phyloP scores from a whole-genome alignment of 2,113 vertebrate species.

The Natator depressus region DNA sequence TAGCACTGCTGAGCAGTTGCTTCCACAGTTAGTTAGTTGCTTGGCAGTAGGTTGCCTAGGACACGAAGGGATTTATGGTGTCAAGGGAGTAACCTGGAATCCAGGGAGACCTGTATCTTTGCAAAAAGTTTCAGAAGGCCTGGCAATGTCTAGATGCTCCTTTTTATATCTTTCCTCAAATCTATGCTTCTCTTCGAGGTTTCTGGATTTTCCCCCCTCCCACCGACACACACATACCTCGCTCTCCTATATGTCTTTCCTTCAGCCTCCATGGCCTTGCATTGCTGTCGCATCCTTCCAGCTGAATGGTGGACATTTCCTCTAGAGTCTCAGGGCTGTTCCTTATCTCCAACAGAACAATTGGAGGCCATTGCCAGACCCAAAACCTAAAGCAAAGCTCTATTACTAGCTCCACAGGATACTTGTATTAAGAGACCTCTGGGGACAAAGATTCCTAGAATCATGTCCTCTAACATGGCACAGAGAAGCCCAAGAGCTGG shows the following conservation, averaged over 20 bases:
- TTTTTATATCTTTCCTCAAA: neutral
- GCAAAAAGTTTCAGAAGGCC: accelerated
- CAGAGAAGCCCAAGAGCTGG: neutral
- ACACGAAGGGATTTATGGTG: neutral
- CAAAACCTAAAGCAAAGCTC: neutral
- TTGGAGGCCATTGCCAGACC: neutral
- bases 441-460: neutral
- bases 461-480: neutral
- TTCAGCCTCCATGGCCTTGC: neutral
- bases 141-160: neutral
- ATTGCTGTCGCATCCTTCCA: neutral
- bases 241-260: neutral
- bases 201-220: neutral
- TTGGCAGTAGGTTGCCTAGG: neutral
- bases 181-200: neutral
- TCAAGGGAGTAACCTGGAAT: neutral
- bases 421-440: neutral
- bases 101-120: neutral
- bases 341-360: neutral
- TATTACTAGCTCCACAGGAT: neutral
- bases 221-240: too few species aligned
- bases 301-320: neutral
- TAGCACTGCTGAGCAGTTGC: neutral
- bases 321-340: neutral
- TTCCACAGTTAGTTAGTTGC: neutral